Evolutionary conservation across 2,113 vertebrate genomes (phyloP).

Genomic region (Pontoporia blainvillei): DNA sequence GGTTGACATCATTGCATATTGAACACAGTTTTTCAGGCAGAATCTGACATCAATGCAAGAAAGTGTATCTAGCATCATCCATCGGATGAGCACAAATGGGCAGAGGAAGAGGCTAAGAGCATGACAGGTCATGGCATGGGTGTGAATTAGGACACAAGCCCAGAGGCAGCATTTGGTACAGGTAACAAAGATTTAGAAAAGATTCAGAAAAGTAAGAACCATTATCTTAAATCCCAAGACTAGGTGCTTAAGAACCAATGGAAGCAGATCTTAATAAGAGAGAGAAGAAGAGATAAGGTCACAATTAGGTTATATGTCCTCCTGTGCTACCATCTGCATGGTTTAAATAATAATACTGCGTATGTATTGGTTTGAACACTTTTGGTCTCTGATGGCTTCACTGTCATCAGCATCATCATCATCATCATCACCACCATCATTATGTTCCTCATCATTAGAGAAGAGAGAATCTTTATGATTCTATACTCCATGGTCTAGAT

Average conservation of each 20-base stretch:
- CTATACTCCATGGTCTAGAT: not conserved
- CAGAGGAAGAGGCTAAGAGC: not conserved
- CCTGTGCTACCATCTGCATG: not conserved
- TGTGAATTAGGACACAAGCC: not conserved
- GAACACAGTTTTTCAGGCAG: conserved; percentile 5
- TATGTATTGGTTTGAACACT: not conserved
- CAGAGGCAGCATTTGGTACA: not conserved
- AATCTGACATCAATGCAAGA: not conserved
- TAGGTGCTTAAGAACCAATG: not conserved
- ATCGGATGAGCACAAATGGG: not conserved
- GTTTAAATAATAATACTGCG: not conserved
- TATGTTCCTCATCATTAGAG: not conserved
- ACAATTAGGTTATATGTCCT: not conserved
- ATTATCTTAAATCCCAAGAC: not conserved
- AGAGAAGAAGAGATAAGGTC: not conserved
- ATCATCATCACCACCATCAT: not conserved
- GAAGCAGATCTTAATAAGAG: not conserved
- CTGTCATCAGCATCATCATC: not conserved
- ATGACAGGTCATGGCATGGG: not conserved
- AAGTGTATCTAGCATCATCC: not conserved
- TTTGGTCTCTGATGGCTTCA: not conserved
- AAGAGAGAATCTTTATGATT: not conserved
- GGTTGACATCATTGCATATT: not conserved
- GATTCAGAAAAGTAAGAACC: not conserved
- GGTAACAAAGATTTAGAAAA: not conserved